phyloP scores from a whole-genome alignment of 1,140 invertebrate species.

The Drosophila mayri region DNA sequence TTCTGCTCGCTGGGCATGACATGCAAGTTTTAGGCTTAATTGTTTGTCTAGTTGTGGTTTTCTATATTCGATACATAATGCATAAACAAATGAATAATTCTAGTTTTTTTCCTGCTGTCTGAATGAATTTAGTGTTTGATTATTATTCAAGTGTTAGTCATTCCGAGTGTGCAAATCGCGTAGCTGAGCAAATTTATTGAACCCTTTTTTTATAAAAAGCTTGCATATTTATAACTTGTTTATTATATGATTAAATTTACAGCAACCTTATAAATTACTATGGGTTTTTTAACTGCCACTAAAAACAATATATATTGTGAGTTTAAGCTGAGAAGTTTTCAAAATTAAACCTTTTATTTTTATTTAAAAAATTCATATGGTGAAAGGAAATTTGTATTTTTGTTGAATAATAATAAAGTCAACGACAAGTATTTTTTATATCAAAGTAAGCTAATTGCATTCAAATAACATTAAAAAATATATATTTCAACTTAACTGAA shows the following conservation, averaged over 20 bases:
- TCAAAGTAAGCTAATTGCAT: too few species aligned
- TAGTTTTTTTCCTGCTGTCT: background rate
- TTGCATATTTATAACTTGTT: background rate
- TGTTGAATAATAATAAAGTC: too few species aligned
- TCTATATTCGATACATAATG: background rate
- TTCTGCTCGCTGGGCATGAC: slow-evolving; percentile 54
- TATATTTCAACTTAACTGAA: background rate
- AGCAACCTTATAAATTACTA: background rate
- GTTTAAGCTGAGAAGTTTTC: background rate
- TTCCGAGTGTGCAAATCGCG: background rate
- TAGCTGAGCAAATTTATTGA: background rate
- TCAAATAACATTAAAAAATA: background rate
- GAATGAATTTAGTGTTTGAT: background rate
- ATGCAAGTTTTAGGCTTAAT: slow-evolving; percentile 10
- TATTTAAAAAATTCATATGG: background rate
- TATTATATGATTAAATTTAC: background rate
- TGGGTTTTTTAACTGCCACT: background rate
- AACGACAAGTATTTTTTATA: background rate
- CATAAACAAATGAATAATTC: background rate
- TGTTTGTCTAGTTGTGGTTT: background rate
- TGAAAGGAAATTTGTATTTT: background rate
- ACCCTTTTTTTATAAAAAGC: background rate
- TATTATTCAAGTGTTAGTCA: slow-evolving; percentile 3
- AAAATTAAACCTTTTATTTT: background rate
- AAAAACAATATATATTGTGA: too few species aligned